Evolutionary conservation across 2,113 vertebrate genomes (phyloP).

Genomic region (Rattus rattus): DNA sequence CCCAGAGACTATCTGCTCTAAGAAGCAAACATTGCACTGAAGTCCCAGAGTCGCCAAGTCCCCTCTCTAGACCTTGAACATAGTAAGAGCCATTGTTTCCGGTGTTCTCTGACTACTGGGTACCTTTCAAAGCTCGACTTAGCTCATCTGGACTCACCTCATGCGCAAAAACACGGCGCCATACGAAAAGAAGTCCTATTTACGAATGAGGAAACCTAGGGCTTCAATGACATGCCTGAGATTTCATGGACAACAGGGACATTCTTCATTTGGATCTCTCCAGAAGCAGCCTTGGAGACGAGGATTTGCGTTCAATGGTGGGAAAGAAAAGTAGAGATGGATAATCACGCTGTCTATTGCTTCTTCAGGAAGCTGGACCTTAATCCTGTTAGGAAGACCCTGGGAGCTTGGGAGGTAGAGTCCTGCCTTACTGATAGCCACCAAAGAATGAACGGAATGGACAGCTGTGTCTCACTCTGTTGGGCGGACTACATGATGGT

Average conservation of each 20-base stretch:
- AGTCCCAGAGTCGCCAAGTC: background rate
- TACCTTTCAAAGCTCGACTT: background rate
- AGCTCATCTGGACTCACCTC: background rate
- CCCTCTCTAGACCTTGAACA: slow-evolving; percentile 5
- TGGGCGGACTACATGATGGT: background rate
- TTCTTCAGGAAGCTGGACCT: background rate
- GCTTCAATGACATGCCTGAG: background rate
- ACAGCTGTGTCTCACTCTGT: background rate
- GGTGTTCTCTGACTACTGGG: background rate
- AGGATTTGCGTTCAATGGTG: background rate
- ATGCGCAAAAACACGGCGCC: background rate
- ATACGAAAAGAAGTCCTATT: background rate
- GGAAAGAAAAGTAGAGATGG: background rate
- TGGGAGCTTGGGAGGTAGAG: background rate
- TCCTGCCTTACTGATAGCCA: background rate
- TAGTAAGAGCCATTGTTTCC: background rate
- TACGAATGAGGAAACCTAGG: background rate
- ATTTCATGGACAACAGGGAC: background rate
- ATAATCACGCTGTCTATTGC: background rate
- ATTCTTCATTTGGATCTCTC: background rate
- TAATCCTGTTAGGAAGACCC: background rate
- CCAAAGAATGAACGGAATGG: background rate
- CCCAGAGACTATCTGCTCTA: background rate
- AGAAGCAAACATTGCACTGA: background rate
- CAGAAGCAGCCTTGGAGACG: background rate